Conservation (phyloP, 2,113 vertebrate genomes). For the Perca fluviatilis region DNA sequence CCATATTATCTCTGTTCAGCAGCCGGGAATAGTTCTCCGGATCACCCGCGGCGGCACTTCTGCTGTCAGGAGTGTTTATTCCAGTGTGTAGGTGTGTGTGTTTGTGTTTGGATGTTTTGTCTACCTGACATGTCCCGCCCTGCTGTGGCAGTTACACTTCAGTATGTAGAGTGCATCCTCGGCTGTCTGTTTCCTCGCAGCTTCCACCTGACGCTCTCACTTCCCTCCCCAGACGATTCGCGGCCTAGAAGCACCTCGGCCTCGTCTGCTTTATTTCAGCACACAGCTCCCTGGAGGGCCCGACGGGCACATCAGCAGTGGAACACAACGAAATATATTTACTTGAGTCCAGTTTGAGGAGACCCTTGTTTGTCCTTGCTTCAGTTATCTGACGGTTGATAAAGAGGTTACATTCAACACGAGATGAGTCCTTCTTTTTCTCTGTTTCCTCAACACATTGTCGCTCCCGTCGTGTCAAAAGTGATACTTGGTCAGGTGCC, state of each 20-base stretch:
- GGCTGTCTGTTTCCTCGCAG: conserved; percentile 4
- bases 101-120: neutral
- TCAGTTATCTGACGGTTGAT: neutral
- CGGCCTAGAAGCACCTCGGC: conserved; percentile 14
- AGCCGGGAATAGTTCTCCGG: neutral
- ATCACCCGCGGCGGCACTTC: conserved; percentile 4
- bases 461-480: too few species aligned
- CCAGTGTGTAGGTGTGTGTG: conserved; percentile 2
- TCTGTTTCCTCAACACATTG: too few species aligned
- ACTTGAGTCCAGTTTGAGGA: neutral
- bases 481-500: too few species aligned
- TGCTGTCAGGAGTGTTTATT: conserved; percentile 17
- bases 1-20: conserved; percentile 46
- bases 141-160: conserved; percentile 14
- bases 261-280: conserved; percentile 23
- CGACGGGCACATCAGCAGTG: neutral
- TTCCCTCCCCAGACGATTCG: neutral
- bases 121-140: neutral
- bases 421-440: neutral
- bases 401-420: neutral
- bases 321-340: neutral
- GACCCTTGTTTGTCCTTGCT: neutral
- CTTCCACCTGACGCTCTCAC: conserved; percentile 25
- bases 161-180: neutral
- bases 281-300: conserved; percentile 4